phyloP scores from a whole-genome alignment of 2,888 invertebrate genomes.

The Noctua comes region DNA sequence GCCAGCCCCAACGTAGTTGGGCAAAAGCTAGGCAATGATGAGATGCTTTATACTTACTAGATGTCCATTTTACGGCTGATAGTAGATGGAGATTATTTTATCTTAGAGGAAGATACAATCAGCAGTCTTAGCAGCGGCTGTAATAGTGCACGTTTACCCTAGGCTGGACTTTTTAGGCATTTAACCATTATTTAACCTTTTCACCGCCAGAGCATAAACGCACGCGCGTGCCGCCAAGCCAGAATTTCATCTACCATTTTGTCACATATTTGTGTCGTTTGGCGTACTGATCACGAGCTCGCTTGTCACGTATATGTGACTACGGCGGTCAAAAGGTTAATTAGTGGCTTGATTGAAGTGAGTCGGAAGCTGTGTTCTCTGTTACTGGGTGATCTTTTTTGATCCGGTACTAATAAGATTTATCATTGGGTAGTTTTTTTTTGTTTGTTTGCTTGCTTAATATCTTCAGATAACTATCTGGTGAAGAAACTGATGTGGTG shows the following conservation, averaged over 20 bases:
- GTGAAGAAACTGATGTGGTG: neutral
- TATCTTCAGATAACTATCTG: no score
- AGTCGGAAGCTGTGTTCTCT: neutral
- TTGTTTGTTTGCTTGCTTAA: no score
- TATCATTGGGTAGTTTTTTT: no score
- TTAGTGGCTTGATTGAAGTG: neutral
- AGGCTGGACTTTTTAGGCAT: neutral
- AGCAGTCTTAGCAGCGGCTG: neutral
- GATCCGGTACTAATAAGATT: neutral
- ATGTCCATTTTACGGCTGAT: neutral
- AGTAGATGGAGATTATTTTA: neutral
- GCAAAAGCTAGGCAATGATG: neutral
- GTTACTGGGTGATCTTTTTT: no score
- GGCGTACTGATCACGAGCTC: no score
- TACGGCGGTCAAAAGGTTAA: no score
- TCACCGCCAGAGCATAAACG: no score
- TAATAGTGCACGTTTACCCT: neutral
- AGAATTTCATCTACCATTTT: no score
- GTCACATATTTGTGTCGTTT: no score
- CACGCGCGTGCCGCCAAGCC: no score
- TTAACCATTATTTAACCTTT: neutral
- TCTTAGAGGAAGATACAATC: neutral
- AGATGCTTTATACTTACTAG: neutral
- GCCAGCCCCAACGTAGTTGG: neutral
- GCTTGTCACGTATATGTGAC: no score